Evolutionary conservation across 35 echinoderm and acorn worm genomes (phyloP).

Genomic region (Heliocidaris tuberculata): DNA sequence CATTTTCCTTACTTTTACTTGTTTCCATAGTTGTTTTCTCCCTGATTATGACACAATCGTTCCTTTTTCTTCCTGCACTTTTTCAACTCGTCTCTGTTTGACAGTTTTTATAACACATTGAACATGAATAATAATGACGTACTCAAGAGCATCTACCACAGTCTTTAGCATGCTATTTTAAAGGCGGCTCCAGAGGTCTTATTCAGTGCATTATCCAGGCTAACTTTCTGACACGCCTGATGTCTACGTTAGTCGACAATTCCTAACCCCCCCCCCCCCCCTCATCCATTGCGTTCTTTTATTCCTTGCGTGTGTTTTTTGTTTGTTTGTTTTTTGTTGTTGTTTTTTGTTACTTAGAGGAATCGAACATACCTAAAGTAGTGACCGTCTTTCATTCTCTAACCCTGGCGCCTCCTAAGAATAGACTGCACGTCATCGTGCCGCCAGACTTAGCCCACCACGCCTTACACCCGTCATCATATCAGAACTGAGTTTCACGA

Average conservation of each 20-base stretch:
- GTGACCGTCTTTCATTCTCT: background rate
- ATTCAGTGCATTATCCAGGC: too few species aligned
- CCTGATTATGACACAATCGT: too few species aligned
- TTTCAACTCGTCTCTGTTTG: too few species aligned
- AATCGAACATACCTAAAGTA: background rate
- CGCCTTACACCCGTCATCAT: background rate
- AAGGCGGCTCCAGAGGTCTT: too few species aligned
- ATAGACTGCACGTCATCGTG: background rate
- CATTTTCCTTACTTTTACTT: too few species aligned
- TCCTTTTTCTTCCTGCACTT: too few species aligned
- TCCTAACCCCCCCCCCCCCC: background rate
- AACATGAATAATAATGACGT: too few species aligned
- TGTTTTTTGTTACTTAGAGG: background rate
- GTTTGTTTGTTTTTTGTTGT: too few species aligned
- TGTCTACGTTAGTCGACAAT: background rate
- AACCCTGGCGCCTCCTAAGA: slow-evolving; percentile 16
- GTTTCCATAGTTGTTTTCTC: too few species aligned
- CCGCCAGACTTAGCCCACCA: background rate
- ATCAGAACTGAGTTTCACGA: background rate
- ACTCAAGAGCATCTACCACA: too few species aligned
- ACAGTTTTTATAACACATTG: too few species aligned
- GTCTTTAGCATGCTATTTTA: too few species aligned
- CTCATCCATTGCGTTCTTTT: background rate
- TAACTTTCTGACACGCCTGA: background rate
- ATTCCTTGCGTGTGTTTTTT: background rate